A percentile compares a stretch with the other conserved stretches of the same genome.
Evolutionary conservation across 2,797 vertebrate species (phyloP).

Genomic region (Erithacus rubecula): DNA sequence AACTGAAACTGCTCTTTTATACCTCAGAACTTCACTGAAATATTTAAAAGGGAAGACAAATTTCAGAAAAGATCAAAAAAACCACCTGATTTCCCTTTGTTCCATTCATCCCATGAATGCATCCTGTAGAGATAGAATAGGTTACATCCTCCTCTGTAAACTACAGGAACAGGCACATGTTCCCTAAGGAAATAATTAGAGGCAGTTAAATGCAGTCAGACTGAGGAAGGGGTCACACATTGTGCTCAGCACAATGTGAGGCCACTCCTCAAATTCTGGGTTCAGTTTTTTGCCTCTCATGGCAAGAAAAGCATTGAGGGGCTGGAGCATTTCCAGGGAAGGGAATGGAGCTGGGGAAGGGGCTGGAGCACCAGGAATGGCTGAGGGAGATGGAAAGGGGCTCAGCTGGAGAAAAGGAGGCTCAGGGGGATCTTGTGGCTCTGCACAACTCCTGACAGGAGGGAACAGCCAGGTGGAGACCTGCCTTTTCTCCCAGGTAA

Average conservation of each 20-base stretch:
- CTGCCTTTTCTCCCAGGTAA: not conserved
- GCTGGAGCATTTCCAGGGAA: rapidly evolving
- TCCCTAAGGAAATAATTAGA: not conserved
- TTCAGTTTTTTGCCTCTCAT: not conserved
- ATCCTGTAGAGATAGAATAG: not conserved
- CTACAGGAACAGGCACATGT: not conserved
- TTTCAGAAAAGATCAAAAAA: not conserved
- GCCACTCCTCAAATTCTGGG: not conserved
- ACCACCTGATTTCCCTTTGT: not conserved
- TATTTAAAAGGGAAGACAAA: not conserved
- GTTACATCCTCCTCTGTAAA: not conserved
- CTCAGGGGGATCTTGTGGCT: not conserved
- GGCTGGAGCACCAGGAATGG: not conserved
- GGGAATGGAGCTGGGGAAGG: rapidly evolving
- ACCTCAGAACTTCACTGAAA: not conserved
- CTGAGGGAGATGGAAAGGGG: not conserved
- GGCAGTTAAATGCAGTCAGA: not conserved
- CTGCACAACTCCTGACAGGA: not conserved
- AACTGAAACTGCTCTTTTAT: not conserved
- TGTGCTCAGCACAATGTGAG: not conserved
- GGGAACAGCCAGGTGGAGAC: rapidly evolving
- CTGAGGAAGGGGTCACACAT: not conserved
- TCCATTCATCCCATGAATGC: not conserved
- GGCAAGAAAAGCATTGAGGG: not conserved
- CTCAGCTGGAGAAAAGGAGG: not conserved